These are phyloP conservation scores for Leptocoma aspasia DNA, from an alignment of 2,113 vertebrate species.

Conservation along the genomic window DNA sequence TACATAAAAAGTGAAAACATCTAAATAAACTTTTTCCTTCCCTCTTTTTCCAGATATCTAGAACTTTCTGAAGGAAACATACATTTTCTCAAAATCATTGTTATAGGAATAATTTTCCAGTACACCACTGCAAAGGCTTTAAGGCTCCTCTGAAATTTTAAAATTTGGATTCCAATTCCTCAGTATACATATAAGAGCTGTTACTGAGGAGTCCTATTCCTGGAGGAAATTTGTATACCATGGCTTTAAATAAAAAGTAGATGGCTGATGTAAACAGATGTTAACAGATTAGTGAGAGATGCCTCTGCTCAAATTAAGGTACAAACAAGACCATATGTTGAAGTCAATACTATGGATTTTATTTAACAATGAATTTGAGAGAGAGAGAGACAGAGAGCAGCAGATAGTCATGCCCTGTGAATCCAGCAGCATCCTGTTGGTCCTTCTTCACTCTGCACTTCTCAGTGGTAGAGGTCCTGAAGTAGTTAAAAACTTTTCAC, in stretches of 20 bases:
- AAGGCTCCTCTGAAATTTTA: neutral
- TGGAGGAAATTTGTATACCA: neutral
- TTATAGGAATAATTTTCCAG: neutral
- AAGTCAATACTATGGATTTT: neutral
- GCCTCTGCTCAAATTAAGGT: neutral
- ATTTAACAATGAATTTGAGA: neutral
- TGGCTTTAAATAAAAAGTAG: neutral
- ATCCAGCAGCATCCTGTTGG: neutral
- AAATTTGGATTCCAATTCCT: neutral
- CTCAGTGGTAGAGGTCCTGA: neutral
- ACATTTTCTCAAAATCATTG: neutral
- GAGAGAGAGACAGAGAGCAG: neutral
- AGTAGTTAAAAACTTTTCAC: neutral
- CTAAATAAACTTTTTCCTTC: neutral
- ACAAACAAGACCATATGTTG: neutral
- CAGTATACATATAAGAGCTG: neutral
- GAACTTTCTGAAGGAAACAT: neutral
- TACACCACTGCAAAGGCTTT: neutral
- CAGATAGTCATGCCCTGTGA: neutral
- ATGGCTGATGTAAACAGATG: neutral
- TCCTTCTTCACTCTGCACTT: neutral
- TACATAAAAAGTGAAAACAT: neutral
- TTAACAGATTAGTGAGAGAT: neutral
- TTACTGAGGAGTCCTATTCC: neutral
- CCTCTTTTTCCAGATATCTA: neutral